Percentiles rank a stretch among this genome's conserved stretches.
phyloP scores from a whole-genome alignment of 23 tunicate genomes.

The Oikopleura dioica region DNA sequence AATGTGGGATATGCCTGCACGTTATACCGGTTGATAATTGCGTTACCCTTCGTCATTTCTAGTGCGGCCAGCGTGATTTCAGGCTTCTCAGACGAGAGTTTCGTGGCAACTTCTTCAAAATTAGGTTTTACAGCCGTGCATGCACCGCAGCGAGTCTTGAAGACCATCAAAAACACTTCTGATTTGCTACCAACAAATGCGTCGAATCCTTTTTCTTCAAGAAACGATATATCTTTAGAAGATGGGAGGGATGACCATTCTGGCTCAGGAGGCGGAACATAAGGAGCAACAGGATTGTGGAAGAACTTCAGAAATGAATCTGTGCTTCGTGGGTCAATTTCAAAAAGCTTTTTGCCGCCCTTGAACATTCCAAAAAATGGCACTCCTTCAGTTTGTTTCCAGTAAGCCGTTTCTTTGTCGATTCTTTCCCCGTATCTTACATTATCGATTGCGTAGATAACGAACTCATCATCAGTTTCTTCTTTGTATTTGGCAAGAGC shows the following conservation, averaged over 20 bases:
- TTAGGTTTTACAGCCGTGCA: not conserved
- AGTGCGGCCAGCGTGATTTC: not conserved
- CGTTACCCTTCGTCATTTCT: not conserved
- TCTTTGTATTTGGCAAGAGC: not conserved
- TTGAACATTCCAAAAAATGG: not conserved
- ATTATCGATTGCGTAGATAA: not conserved
- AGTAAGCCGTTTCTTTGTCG: not conserved
- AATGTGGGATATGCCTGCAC: not conserved
- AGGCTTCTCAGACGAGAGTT: not conserved
- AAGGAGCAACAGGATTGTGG: not conserved
- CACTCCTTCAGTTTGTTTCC: not conserved
- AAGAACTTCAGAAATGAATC: not conserved
- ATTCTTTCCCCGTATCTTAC: not conserved
- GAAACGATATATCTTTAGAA: not conserved
- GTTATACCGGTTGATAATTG: not conserved
- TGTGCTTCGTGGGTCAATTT: not conserved
- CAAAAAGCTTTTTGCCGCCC: not conserved
- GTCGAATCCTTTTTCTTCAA: not conserved
- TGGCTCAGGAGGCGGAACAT: not conserved
- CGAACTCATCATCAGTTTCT: not conserved
- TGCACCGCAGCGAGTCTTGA: not conserved
- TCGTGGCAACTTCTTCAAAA: not conserved
- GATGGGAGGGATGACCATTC: not conserved
- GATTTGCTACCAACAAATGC: not conserved
- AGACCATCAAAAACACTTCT: not conserved